Percentiles rank a stretch among this genome's conserved stretches.
phyloP scores from a whole-genome alignment of 2,888 invertebrate species.

The Spodoptera exigua region DNA sequence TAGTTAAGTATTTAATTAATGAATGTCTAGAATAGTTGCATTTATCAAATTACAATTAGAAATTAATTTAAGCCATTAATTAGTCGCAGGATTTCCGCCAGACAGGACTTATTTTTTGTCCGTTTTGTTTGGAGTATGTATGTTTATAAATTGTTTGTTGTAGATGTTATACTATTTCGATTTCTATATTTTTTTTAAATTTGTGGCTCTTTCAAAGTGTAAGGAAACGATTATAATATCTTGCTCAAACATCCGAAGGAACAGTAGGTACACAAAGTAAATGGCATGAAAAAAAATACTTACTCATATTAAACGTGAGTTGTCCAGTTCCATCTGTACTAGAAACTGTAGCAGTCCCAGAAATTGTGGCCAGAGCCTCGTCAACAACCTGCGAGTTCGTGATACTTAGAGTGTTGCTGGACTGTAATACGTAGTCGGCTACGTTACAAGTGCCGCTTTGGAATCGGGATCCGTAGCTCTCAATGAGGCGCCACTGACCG shows the following conservation, averaged over 20 bases:
- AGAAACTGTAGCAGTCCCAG: slow-evolving; percentile 70
- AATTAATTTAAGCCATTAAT: too few species aligned
- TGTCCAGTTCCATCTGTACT: slow-evolving; percentile 90
- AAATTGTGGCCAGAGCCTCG: slow-evolving; percentile 61
- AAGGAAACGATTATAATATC: neutral
- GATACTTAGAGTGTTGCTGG: slow-evolving; percentile 61
- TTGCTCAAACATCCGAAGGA: neutral
- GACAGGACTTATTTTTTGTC: too few species aligned
- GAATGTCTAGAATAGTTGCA: too few species aligned
- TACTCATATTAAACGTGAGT: slow-evolving; percentile 88
- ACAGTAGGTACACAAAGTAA: neutral
- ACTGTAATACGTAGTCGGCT: slow-evolving; percentile 64
- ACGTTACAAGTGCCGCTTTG: slow-evolving; percentile 73
- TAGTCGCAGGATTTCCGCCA: too few species aligned
- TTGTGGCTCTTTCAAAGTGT: too few species aligned
- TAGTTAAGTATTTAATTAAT: too few species aligned
- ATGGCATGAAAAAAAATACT: slow-evolving; percentile 34
- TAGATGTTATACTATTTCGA: too few species aligned
- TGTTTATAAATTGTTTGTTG: too few species aligned
- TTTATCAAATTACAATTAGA: too few species aligned
- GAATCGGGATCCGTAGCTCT: slow-evolving; percentile 70
- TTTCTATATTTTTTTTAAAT: too few species aligned
- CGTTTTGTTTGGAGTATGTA: too few species aligned
- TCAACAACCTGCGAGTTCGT: slow-evolving; percentile 73
- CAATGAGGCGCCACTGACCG: slow-evolving; percentile 74